These are phyloP conservation scores for Taenioides sp. DNA, from an alignment of 2,797 vertebrate species.

Conservation along the genomic window DNA sequence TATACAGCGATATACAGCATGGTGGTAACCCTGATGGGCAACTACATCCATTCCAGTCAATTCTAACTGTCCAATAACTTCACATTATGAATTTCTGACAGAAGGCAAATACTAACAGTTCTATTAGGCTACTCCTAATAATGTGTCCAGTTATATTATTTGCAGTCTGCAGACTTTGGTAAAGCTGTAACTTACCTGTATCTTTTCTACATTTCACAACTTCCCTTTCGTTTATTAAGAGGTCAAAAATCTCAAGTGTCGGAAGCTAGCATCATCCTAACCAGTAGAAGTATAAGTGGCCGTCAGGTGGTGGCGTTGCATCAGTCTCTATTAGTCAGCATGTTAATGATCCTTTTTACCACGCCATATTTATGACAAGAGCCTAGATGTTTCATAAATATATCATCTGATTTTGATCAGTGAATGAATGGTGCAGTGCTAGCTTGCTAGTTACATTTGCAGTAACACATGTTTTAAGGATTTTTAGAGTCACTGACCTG, in stretches of 20 bases:
- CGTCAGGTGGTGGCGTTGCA: background rate
- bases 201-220: too few relatives aligned
- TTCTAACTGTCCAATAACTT: background rate
- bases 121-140: background rate
- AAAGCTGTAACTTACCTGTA: too few relatives aligned
- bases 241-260: background rate
- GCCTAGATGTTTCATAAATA: too few relatives aligned
- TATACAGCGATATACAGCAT: too few relatives aligned
- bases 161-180: too few relatives aligned
- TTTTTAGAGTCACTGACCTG: conserved; percentile 70
- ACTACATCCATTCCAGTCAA: background rate
- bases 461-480: background rate
- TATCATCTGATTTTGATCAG: background rate
- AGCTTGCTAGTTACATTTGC: background rate
- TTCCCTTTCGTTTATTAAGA: background rate
- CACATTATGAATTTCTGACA: background rate
- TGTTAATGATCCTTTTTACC: background rate
- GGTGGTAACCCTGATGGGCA: background rate
- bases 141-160: too few relatives aligned
- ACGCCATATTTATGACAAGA: background rate
- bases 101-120: background rate
- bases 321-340: background rate
- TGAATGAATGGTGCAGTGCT: conserved; percentile 5
- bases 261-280: conserved; percentile 3
- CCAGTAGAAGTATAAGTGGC: background rate